Evolutionary conservation across 92 coral and sea anemone genomes (phyloP).

Genomic region (Umimayanthus chanpuru): DNA sequence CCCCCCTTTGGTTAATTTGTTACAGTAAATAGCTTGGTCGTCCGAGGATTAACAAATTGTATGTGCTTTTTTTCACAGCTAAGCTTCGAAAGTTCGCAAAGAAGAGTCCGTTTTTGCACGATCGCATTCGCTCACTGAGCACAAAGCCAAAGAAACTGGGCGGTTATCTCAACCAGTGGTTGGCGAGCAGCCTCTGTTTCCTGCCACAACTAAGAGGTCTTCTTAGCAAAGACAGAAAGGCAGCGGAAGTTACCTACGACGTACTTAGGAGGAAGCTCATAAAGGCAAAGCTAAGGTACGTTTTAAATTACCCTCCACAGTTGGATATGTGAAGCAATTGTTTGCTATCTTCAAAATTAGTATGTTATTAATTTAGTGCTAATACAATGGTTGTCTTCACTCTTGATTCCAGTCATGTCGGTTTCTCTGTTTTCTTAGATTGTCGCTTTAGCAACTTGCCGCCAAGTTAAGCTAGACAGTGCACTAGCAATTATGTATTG

Average conservation of each 20-base stretch:
- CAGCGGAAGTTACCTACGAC: not conserved
- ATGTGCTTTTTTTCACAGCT: not conserved
- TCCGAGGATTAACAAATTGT: too few relatives aligned
- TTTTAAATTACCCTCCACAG: not conserved
- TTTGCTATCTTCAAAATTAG: too few relatives aligned
- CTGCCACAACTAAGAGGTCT: slow-evolving; percentile 11
- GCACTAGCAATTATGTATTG: too few relatives aligned
- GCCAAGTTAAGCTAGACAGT: too few relatives aligned
- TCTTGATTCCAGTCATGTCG: too few relatives aligned
- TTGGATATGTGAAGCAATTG: too few relatives aligned
- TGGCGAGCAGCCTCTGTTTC: not conserved
- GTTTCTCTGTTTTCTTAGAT: too few relatives aligned
- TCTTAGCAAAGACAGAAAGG: not conserved
- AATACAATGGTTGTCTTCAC: too few relatives aligned
- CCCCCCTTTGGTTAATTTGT: too few relatives aligned
- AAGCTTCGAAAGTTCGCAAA: not conserved
- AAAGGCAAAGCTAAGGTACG: not conserved
- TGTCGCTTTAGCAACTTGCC: too few relatives aligned
- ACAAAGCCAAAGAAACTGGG: not conserved
- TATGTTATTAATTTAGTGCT: too few relatives aligned
- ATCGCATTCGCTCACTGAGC: slow-evolving; percentile 6
- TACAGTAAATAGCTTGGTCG: too few relatives aligned
- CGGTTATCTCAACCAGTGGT: not conserved
- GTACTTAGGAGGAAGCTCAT: slow-evolving; percentile 2
- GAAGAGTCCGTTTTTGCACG: not conserved